Base-by-base conservation (phyloP, 2,797 vertebrate species). In the Orientallactaga sibirica region DNA sequence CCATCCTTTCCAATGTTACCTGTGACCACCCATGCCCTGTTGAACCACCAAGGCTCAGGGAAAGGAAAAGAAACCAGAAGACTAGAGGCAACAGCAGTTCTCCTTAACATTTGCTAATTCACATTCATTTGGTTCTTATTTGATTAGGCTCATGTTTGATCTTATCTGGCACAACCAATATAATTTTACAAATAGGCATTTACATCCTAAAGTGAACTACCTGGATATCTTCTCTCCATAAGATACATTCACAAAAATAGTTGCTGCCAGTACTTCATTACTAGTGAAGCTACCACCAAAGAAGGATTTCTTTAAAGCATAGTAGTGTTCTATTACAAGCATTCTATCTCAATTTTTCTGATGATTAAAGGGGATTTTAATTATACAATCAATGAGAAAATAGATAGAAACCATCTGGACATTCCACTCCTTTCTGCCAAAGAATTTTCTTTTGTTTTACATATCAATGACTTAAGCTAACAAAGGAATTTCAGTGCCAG, bases 401-500 rank as follows among this genome's bases (percentile, higher is more conserved):
- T 83, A 97, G 97, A 97, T 97, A 97, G 95, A 97, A 97, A 97
- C 96, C 96, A 97, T 97, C 96, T 97, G 97, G 96, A 97, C 92
- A 95, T 97, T 96, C 93, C 87, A 96, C 92, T 33, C 58, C 85
- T 96, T 96, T 89, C 90, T 96, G 97, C 97, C 97, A 97, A 96
- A 97, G 94, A 96, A 95, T 97, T 97, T 96, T 96, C 96, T 97
- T 97, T 97, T 97, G 96, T 97, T 97, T 97, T 97, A 96, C 96
- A 97, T 97, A 97, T 97, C 96, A 97, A 95, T 97, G 97, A 97
- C 96, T 97, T 96, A 96, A 94, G 95, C 92, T 97, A 97, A 97
- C 96, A 97, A 96, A 96, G 88, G 96, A 96, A 95, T 97, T 95
- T 97, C 84, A 75, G 95, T 97, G 97, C 96, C 96, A 97, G 96